Conservation (phyloP, 2,888 invertebrate genomes). For the Melitaea athalia region DNA sequence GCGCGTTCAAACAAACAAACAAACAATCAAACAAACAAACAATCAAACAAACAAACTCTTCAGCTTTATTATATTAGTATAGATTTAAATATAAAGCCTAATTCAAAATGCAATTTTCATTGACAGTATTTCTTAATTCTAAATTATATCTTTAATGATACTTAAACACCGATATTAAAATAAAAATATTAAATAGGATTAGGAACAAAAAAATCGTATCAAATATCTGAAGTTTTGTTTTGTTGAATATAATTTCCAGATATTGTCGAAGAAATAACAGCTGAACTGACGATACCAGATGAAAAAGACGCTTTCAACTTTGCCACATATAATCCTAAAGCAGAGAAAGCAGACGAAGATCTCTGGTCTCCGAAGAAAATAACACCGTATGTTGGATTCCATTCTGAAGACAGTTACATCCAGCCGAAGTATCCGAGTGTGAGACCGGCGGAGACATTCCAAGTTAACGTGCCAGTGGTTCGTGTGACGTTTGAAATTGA, state of each 20-base stretch:
- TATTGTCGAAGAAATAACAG: constrained; percentile 72
- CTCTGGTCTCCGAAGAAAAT: constrained; percentile 88
- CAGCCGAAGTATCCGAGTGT: constrained; percentile 65
- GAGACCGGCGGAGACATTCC: constrained; percentile 76
- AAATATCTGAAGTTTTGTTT: too few relatives aligned
- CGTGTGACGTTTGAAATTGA: constrained; percentile 85
- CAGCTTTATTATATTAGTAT: too few relatives aligned
- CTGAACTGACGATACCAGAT: constrained; percentile 67
- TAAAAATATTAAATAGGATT: too few relatives aligned
- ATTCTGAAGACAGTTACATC: constrained; percentile 60
- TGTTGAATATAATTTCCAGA: constrained; percentile 55
- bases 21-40: too few relatives aligned
- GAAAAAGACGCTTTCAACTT: constrained; percentile 79
- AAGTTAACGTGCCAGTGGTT: constrained; percentile 81
- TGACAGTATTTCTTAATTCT: too few relatives aligned
- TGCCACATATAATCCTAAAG: constrained; percentile 64
- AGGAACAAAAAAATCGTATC: too few relatives aligned
- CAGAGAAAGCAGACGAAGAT: constrained; percentile 80
- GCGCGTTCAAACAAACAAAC: too few relatives aligned
- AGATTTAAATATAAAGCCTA: too few relatives aligned
- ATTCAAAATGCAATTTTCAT: too few relatives aligned
- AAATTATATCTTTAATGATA: too few relatives aligned
- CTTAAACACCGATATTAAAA: too few relatives aligned
- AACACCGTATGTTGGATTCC: constrained; percentile 58
- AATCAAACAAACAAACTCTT: too few relatives aligned